Evolutionary conservation across 2,888 invertebrate species (phyloP).

Genomic region (Pandemis heparana): DNA sequence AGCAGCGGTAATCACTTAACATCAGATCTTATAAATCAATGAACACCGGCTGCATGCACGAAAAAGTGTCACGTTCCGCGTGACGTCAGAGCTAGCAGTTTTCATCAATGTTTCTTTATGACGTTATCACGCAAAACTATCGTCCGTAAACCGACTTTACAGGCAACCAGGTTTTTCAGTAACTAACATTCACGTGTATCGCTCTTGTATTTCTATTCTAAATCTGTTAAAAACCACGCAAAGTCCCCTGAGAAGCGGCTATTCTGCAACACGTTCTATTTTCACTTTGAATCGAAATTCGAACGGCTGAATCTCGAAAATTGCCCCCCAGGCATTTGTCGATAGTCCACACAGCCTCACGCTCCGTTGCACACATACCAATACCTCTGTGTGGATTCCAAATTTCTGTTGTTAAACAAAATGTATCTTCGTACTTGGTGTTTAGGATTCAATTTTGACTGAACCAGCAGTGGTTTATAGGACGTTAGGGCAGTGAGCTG

Average conservation of each 20-base stretch:
- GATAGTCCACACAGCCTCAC: not conserved
- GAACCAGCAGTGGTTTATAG: too few relatives aligned
- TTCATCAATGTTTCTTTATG: too few relatives aligned
- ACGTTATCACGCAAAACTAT: too few relatives aligned
- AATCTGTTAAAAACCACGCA: not conserved
- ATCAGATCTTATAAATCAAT: too few relatives aligned
- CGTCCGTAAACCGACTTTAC: too few relatives aligned
- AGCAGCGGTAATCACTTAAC: too few relatives aligned
- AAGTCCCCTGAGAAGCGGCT: not conserved
- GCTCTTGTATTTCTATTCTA: too few relatives aligned
- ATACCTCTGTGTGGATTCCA: not conserved
- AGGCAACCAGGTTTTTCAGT: too few relatives aligned
- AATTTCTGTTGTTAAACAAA: not conserved
- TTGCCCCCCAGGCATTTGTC: conserved; percentile 3
- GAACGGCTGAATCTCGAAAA: not conserved
- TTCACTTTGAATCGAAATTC: not conserved
- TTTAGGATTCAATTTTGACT: not conserved
- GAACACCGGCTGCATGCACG: too few relatives aligned
- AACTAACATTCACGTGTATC: too few relatives aligned
- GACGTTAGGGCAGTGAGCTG: not conserved
- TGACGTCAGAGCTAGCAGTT: too few relatives aligned
- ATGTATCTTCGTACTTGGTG: not conserved
- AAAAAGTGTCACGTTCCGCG: too few relatives aligned
- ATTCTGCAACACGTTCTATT: not conserved
- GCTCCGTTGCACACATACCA: not conserved